Evolutionary conservation across 2,888 invertebrate genomes (phyloP).

Genomic region (Siphonodentalium dalli): DNA sequence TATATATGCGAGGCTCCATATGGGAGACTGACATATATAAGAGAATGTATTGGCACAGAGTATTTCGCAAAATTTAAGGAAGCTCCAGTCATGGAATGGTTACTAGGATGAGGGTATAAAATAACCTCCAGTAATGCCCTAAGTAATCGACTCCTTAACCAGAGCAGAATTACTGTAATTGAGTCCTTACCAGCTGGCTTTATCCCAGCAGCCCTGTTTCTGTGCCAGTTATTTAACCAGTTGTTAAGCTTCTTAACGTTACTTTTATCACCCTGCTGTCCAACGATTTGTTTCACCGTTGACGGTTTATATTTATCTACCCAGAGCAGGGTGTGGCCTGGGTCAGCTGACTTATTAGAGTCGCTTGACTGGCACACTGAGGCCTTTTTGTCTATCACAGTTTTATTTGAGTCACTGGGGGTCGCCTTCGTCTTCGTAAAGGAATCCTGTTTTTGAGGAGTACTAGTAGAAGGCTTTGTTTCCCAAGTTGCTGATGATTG

Average conservation of each 20-base stretch:
- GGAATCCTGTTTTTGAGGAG: background rate
- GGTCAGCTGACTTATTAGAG: background rate
- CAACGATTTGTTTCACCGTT: constrained; percentile 84
- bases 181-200: constrained; percentile 53
- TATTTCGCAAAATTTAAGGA: too few species aligned
- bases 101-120: background rate
- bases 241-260: constrained; percentile 84
- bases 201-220: constrained; percentile 72
- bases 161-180: background rate
- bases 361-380: background rate
- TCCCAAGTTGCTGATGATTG: background rate
- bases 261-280: constrained; percentile 90
- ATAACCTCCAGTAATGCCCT: background rate
- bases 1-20: too few species aligned
- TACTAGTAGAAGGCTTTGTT: too few species aligned
- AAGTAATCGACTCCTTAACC: too few species aligned
- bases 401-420: background rate
- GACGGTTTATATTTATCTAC: constrained; percentile 95
- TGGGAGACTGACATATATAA: too few species aligned
- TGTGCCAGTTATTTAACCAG: constrained; percentile 93
- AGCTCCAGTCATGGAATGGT: too few species aligned
- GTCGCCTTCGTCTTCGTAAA: background rate
- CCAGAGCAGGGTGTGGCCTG: constrained; percentile 71
- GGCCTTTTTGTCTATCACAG: background rate
- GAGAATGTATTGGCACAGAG: too few species aligned